phyloP scores from a whole-genome alignment of 2,113 vertebrate species.

The Lasiurus borealis region DNA sequence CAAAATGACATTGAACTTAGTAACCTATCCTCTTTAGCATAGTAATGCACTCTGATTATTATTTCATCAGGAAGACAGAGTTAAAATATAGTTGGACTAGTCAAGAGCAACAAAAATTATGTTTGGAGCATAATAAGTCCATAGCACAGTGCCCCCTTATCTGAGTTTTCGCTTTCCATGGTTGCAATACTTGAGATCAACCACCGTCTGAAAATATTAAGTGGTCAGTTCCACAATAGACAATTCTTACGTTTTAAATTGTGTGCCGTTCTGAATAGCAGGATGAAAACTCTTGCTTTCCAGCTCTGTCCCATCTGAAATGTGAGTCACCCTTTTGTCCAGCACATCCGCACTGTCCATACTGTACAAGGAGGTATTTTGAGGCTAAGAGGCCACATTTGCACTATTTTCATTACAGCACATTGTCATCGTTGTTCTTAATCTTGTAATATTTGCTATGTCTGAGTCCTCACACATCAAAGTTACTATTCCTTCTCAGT shows the following conservation, averaged over 20 bases:
- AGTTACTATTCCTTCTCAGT: not conserved
- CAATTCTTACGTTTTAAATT: not conserved
- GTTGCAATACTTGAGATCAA: not conserved
- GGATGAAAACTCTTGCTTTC: not conserved
- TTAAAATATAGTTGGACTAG: not conserved
- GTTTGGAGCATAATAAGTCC: not conserved
- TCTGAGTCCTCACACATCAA: not conserved
- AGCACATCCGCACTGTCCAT: no score
- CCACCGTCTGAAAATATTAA: not conserved
- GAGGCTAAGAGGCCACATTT: not conserved
- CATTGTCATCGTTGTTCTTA: not conserved
- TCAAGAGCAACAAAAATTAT: not conserved
- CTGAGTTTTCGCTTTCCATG: no score
- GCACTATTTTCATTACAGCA: not conserved
- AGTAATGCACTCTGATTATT: not conserved
- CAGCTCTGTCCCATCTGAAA: not conserved
- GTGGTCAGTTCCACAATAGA: not conserved
- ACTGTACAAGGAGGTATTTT: no score
- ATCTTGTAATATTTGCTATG: not conserved
- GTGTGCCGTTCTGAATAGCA: not conserved
- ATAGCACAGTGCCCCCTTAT: no score
- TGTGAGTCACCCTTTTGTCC: no score
- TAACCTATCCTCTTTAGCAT: not conserved
- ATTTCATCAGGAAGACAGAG: conserved; percentile 14
- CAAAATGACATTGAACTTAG: not conserved